Percentiles rank a stretch among this genome's conserved stretches.
These are phyloP conservation scores for Drosophila grimshawi DNA, from an alignment of 1,140 invertebrate species.

Conservation along the genomic window DNA sequence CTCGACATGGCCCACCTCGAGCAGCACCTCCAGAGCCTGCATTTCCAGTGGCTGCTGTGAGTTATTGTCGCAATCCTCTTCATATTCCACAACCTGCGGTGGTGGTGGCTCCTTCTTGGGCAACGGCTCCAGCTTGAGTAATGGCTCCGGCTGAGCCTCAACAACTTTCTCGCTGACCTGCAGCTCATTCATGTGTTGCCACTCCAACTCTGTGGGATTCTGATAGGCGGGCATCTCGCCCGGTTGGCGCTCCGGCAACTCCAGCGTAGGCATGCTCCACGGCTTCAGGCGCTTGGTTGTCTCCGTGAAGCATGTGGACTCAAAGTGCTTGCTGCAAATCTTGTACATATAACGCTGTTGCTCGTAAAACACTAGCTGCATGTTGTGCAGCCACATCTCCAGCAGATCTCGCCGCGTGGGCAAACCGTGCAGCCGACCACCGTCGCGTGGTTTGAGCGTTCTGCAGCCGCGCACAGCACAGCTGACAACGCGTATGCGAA, in stretches of 20 bases:
- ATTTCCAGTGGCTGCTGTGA: slow-evolving; percentile 35
- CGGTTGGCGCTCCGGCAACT: slow-evolving; percentile 32
- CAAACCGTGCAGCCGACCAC: slow-evolving; percentile 49
- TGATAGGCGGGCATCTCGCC: slow-evolving; percentile 32
- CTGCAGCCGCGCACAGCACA: slow-evolving; percentile 55
- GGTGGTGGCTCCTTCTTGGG: background rate
- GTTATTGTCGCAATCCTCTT: slow-evolving; percentile 3
- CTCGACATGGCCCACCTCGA: slow-evolving; percentile 70
- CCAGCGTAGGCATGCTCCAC: slow-evolving; percentile 68
- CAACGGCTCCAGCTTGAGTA: background rate
- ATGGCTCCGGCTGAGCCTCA: background rate
- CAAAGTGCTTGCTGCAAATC: slow-evolving; percentile 69
- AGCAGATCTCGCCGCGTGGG: slow-evolving; percentile 53
- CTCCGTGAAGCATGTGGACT: slow-evolving; percentile 46
- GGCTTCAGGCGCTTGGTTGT: slow-evolving; percentile 34
- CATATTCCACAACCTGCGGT: background rate
- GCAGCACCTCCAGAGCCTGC: slow-evolving; percentile 57
- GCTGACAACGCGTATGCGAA: slow-evolving; percentile 45
- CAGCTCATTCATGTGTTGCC: slow-evolving; percentile 46
- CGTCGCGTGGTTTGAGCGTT: slow-evolving; percentile 51
- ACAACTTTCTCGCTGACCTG: background rate
- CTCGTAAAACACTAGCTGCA: slow-evolving; percentile 48
- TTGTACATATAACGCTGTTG: slow-evolving; percentile 59
- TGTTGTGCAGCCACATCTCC: slow-evolving; percentile 70
- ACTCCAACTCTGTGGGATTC: slow-evolving; percentile 54